Conservation (phyloP, 2,888 invertebrate species). For the Lasioglossum marginatum region DNA sequence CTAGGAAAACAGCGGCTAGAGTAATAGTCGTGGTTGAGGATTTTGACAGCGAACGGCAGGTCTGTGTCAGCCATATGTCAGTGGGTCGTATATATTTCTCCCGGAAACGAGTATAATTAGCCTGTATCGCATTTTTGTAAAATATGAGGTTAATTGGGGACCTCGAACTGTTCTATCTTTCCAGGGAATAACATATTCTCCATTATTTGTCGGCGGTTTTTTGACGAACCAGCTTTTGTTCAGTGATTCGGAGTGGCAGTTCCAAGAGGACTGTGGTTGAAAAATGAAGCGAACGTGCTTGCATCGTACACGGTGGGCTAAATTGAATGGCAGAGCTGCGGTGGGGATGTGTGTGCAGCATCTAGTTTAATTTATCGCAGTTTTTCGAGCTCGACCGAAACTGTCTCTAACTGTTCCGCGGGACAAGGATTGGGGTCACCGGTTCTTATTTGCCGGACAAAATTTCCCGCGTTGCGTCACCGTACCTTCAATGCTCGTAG, state of each 20-base stretch:
- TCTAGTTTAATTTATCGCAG: slow-evolving; percentile 4
- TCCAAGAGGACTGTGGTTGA: neutral
- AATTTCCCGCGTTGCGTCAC: slow-evolving; percentile 18
- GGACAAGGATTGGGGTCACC: neutral
- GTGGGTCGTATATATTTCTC: neutral
- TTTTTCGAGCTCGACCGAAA: neutral
- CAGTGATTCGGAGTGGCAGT: neutral
- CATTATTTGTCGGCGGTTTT: neutral
- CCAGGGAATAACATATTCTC: neutral
- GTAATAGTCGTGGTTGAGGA: slow-evolving; percentile 3
- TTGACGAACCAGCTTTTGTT: neutral
- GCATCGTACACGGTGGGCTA: neutral
- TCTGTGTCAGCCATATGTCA: neutral
- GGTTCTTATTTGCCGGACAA: neutral
- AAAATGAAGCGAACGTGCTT: slow-evolving; percentile 7
- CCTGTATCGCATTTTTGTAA: neutral
- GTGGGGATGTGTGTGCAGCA: neutral
- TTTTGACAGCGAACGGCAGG: slow-evolving; percentile 31
- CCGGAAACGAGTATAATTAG: slow-evolving; percentile 4
- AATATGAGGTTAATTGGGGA: neutral
- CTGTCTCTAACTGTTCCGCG: slow-evolving; percentile 5
- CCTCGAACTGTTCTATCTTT: too few relatives aligned
- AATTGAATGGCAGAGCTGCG: neutral
- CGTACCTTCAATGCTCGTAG: neutral
- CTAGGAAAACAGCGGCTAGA: slow-evolving; percentile 33